Evolutionary conservation across 2,797 vertebrate species (phyloP), one percentile per base, ranked within the genome.

Genomic region (Eleutherodactylus coqui): DNA sequence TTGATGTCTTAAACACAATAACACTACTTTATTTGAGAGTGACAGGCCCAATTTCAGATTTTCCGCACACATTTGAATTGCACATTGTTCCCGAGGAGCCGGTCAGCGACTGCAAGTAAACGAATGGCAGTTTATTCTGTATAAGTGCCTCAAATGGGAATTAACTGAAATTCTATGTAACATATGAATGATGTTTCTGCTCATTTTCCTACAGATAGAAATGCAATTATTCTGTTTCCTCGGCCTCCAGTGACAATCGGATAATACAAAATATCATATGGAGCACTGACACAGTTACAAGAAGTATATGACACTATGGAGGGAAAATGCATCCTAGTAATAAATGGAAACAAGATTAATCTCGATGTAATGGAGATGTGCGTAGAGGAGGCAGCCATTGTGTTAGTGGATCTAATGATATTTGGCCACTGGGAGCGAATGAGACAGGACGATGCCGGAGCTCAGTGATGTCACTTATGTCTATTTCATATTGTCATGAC

Each of bases 51-150:
- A 69, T 82, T 70, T 70, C 47, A 69, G 43, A 51, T 27, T 70
- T 55, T 69, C 79, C 64, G n/a, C 62, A 82, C 29, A 34, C 36
- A 69, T 69, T 67, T 81, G 45, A 51, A 69, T 60, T 62, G 4
- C 64, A 53, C 32, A 82, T 64, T 70, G 79, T 69, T 32, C 79
- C 16, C 51, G 45, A 29, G 38, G n/a, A 60, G 24, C 53, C 53
- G 36, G 32, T 81, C 79, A 27, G 41, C 47, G n/a, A 21, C 58
- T 6, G 53, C 16, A 21, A 24, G 43, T 53, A 70, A 82, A 69
- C 58, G 47, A 27, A 80, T 47, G 27, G 79, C 79, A 21, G 62
- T 34, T 6, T 41, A 17, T n/a, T 43, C 55, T 19, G 5, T 47
- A 10, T 51, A 82, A 70, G 64, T 69, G 79, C 62, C 64, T 24